Evolutionary conservation across 2,797 vertebrate species (phyloP), one percentile per base, ranked within the genome.

Genomic region (Anas flavirostris): DNA sequence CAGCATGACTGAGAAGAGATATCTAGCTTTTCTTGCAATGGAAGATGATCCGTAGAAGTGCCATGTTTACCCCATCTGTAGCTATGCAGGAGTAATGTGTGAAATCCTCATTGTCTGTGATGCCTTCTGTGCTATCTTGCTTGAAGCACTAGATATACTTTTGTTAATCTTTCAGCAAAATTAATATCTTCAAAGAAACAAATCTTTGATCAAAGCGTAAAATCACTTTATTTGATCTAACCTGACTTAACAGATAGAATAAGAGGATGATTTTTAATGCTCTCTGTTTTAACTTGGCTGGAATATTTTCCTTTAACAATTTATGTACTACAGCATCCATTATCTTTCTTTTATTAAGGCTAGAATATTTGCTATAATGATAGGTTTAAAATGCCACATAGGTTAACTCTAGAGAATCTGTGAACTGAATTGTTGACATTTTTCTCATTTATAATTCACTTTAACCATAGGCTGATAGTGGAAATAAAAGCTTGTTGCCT

Each of bases 331-430:
- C 28, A 70, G 22, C 25, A 70, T 83, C 35, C 28, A 35, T 83
- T 91, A 88, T 95, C n/a, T 91, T 88, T 92, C 58, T 94, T 86
- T 88, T 91, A 86, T 92, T 70, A 91, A 82, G 43, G 29, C 17
- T 93, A 82, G 48, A 74, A 31, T 82, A 52, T 83, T 89, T 91
- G n/a, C 22, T 92, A 81, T 88, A 82, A 60, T 79, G 60, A 15
- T 53, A 37, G 41, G 8, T 86, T 91, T 82, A 86, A 96, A 92
- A 77, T 84, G 60, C 21, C 9, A 3, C n/a, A 14, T 33, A 79
- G 46, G 8, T 16, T 87, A 90, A 64, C 73, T 66, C 22, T 43
- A 62, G 52, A 48, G 10, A 1, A 67, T 94, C 52, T 79, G 39
- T 73, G 59, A 90, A 82, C 48, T 70, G 55, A 81, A 56, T 63